Evolutionary conservation across 2,797 vertebrate species (phyloP).

Genomic region (Premnoplex brunnescens): DNA sequence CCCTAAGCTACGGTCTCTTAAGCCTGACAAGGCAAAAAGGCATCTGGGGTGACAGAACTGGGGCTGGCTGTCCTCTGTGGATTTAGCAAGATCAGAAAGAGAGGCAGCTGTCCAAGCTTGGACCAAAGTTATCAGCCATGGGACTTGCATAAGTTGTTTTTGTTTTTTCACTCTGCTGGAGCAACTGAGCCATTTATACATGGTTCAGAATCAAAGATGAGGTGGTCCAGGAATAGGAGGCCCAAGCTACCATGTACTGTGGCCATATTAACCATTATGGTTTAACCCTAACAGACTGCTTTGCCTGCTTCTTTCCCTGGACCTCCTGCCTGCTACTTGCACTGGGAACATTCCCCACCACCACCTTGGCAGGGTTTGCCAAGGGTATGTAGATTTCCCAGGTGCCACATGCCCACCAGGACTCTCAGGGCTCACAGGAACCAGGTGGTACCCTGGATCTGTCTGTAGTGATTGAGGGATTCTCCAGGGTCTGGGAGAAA

Average conservation of each 20-base stretch:
- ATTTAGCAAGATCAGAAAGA: slow-evolving; percentile 54
- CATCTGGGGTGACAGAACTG: background rate
- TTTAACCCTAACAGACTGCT: background rate
- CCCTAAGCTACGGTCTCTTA: slow-evolving; percentile 16
- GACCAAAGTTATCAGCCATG: background rate
- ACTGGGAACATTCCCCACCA: background rate
- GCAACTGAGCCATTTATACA: background rate
- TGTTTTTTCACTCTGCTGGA: background rate
- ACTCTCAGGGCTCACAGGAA: background rate
- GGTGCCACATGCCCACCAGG: background rate
- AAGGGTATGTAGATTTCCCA: background rate
- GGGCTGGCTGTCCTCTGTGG: background rate
- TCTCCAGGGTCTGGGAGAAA: background rate
- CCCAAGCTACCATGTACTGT: background rate
- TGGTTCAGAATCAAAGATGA: background rate
- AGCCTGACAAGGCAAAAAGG: slow-evolving; percentile 16
- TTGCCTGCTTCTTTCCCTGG: background rate
- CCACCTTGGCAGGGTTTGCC: background rate
- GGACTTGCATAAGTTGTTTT: background rate
- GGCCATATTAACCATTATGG: background rate
- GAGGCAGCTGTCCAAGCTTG: background rate
- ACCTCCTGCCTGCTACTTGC: background rate
- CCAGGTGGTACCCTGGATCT: background rate
- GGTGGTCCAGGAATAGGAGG: background rate
- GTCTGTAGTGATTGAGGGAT: background rate